These are phyloP conservation scores for Dryadula phaetusa DNA, from an alignment of 2,888 invertebrate genomes.

Conservation along the genomic window DNA sequence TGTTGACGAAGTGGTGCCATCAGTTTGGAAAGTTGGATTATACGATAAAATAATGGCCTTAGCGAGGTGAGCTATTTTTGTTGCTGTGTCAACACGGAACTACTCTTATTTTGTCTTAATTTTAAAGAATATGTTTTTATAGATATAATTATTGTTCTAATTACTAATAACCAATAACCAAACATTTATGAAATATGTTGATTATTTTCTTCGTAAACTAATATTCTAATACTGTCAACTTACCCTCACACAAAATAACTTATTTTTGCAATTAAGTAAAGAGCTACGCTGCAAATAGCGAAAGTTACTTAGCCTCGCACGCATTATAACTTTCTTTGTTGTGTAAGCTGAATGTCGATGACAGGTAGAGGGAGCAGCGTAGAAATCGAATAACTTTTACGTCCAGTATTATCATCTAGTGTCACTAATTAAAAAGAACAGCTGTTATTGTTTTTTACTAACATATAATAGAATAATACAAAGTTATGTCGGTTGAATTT, in stretches of 20 bases:
- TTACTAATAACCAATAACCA: background rate
- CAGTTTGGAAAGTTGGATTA: constrained; percentile 82
- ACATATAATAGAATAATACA: constrained; percentile 26
- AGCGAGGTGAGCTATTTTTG: constrained; percentile 84
- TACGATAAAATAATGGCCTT: constrained; percentile 83
- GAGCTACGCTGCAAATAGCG: constrained; percentile 70
- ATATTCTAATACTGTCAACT: constrained; percentile 21
- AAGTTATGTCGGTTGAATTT: constrained; percentile 44
- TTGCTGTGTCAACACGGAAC: constrained; percentile 83
- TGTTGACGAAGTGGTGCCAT: constrained; percentile 75
- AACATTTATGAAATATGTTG: constrained; percentile 2
- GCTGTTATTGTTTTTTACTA: constrained; percentile 46
- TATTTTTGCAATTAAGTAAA: constrained; percentile 36
- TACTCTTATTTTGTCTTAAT: constrained; percentile 76
- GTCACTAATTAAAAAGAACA: constrained; percentile 51
- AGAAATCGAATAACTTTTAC: constrained; percentile 79
- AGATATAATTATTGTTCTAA: constrained; percentile 9
- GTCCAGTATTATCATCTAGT: constrained; percentile 53
- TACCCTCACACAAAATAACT: constrained; percentile 21
- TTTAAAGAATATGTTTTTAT: constrained; percentile 64
- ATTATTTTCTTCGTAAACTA: constrained; percentile 8
- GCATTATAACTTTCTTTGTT: constrained; percentile 82
- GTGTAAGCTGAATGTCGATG: constrained; percentile 79
- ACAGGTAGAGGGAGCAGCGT: constrained; percentile 77
- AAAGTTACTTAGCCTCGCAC: constrained; percentile 78